A percentile compares a stretch with the other conserved stretches of the same genome.
Evolutionary conservation across 2,113 vertebrate species (phyloP).

Genomic region (Clinocottus analis): DNA sequence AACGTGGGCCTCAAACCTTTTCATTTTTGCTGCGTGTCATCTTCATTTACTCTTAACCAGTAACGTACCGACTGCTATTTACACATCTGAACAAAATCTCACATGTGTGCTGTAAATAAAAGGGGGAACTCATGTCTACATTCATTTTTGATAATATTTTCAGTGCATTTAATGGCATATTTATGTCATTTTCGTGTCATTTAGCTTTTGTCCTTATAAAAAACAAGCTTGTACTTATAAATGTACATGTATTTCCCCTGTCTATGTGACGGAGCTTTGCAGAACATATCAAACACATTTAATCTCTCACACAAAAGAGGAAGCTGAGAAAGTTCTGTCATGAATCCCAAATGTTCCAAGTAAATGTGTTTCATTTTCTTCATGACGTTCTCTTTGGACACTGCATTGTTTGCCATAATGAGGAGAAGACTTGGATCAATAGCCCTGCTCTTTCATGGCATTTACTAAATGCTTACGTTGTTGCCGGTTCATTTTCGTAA

Average conservation of each 20-base stretch:
- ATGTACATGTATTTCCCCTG: background rate
- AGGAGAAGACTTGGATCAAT: slow-evolving; percentile 41
- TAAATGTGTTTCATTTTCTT: slow-evolving; percentile 32
- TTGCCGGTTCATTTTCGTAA: slow-evolving; percentile 71
- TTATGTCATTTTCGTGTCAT: background rate
- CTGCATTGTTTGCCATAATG: slow-evolving; percentile 21
- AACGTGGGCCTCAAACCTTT: too few relatives aligned
- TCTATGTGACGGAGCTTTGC: background rate
- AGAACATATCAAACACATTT: background rate
- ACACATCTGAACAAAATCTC: too few relatives aligned
- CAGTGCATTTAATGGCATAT: background rate
- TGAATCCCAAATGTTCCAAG: slow-evolving; percentile 15
- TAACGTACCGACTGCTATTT: too few relatives aligned
- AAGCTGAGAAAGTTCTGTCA: background rate
- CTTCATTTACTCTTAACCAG: too few relatives aligned
- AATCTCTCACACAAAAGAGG: background rate
- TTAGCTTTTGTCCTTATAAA: background rate
- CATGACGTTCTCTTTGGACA: slow-evolving; percentile 22
- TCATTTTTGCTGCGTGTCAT: too few relatives aligned
- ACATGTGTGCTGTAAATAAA: background rate
- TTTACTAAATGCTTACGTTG: slow-evolving; percentile 38
- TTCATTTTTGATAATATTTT: background rate
- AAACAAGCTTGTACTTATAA: slow-evolving; percentile 9
- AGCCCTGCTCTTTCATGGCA: slow-evolving; percentile 14
- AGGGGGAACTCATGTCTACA: background rate